These are phyloP conservation scores for Serinus canaria DNA, from an alignment of 2,113 vertebrate species.

Conservation along the genomic window DNA sequence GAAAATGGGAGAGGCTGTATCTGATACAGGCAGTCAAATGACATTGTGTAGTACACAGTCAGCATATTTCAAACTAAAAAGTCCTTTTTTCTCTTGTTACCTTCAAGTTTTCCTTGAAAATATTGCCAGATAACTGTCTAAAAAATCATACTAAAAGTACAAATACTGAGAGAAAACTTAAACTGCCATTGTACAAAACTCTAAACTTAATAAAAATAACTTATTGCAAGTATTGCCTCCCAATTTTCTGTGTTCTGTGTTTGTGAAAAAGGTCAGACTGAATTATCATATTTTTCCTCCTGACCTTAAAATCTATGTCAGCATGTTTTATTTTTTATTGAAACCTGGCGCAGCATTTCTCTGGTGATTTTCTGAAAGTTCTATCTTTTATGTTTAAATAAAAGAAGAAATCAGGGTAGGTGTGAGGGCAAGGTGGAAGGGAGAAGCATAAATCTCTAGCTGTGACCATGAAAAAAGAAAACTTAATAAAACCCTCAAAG, in stretches of 20 bases:
- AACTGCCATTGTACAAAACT: not conserved
- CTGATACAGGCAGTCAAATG: not conserved
- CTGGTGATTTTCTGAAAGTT: not conserved
- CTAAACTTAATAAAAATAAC: not conserved
- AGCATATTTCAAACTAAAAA: not conserved
- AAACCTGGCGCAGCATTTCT: not conserved
- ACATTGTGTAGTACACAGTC: not conserved
- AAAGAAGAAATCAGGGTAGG: not conserved
- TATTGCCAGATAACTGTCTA: not conserved
- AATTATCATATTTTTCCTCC: not conserved
- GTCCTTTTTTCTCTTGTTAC: not conserved
- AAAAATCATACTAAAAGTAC: not conserved
- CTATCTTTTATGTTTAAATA: conserved; percentile 19
- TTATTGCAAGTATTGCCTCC: not conserved
- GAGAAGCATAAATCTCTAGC: not conserved
- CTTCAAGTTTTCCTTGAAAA: not conserved
- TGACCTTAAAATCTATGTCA: conserved; percentile 1
- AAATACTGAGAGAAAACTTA: not conserved
- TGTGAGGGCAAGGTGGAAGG: rapidly evolving
- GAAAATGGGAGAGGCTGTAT: not conserved
- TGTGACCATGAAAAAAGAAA: not conserved
- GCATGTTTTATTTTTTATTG: not conserved
- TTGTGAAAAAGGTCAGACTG: not conserved
- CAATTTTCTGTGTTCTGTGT: not conserved
- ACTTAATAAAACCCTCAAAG: not conserved